A percentile compares a stretch with the other conserved stretches of the same genome.
These are phyloP conservation scores for Pristionchus exspectatus DNA, from an alignment of 2,888 invertebrate genomes.

Conservation along the genomic window DNA sequence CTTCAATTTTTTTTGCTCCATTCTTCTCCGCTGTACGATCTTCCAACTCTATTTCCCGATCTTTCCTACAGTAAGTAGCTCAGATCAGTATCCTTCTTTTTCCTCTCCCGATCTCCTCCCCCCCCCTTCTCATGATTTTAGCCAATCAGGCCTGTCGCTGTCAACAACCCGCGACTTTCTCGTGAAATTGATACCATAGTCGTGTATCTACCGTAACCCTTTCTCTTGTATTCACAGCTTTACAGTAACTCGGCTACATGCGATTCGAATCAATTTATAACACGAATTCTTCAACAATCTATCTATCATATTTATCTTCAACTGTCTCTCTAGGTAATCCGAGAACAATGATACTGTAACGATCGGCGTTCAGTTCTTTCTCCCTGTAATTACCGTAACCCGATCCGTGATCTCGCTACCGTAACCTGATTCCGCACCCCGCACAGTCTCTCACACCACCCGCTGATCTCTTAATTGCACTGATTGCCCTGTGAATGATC, in stretches of 20 bases:
- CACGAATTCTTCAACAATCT: background rate
- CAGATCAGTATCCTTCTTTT: too few species aligned
- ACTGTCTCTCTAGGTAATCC: background rate
- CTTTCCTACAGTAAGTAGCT: too few species aligned
- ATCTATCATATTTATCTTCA: background rate
- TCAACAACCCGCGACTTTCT: background rate
- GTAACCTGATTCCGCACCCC: slow-evolving; percentile 3
- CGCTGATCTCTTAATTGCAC: background rate
- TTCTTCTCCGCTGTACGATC: too few species aligned
- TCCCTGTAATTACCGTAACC: slow-evolving; percentile 20
- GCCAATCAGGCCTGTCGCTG: background rate
- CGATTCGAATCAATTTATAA: background rate
- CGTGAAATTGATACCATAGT: background rate
- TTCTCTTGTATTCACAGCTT: background rate
- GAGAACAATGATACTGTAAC: background rate
- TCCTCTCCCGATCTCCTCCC: background rate
- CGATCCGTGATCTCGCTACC: background rate
- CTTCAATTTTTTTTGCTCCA: too few species aligned
- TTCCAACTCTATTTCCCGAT: too few species aligned
- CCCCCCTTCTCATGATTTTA: background rate
- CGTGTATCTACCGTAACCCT: background rate
- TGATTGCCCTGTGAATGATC: background rate
- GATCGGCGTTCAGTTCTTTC: background rate
- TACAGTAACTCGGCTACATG: background rate
- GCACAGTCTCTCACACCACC: background rate